Base-by-base conservation (phyloP, 2,113 vertebrate species). In the Anas platyrhynchos region DNA sequence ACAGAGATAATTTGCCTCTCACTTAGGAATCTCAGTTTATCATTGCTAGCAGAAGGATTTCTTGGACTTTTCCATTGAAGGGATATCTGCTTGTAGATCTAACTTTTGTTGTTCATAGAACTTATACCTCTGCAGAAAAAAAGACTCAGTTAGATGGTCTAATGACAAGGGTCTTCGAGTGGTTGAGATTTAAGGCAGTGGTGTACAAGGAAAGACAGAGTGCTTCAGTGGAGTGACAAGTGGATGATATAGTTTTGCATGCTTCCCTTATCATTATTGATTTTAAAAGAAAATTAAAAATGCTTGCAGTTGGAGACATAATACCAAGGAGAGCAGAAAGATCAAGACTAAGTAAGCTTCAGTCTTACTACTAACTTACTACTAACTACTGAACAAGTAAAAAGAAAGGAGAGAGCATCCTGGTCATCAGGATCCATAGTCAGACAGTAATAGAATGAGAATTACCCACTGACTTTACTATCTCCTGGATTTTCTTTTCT, bases 271-370 rank as follows among this genome's bases (percentile, higher is more conserved):
- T 58, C 65, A 38, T 44, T 84, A 86, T 31, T 75, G 77, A 88
- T 93, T 90, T 90, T 78, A 32, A 48, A 67, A 78, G 43, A 9
- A 32, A 92, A 75, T 88, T 81, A 81, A 91, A 86, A 77, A 68
- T 22, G 36, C 18, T 71, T 92, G 88, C 46, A 63, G 22, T 43
- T 77, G 13, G 55, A 91, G 56, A 78, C 9, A 15, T 27, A 67
- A 25, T 86, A 83, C 36, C 29, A 89, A 46, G 75, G 46, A 71
- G 14, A 92, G 34, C 9, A 73, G 48, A 73, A 93, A 96, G 85
- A 91, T 59, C 41, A 91, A 80, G 72, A 44, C 81, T 83, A 80
- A 93, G 48, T 16, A 84, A 78, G 22, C 46, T 52, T 80, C 36
- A 83, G n/a, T 18, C 76, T 77, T 34, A 34, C 34, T 34, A 34